Percentiles rank a stretch among this genome's conserved stretches.
Evolutionary conservation across 2,797 vertebrate species (phyloP).

Genomic region (Caiman crocodilus): DNA sequence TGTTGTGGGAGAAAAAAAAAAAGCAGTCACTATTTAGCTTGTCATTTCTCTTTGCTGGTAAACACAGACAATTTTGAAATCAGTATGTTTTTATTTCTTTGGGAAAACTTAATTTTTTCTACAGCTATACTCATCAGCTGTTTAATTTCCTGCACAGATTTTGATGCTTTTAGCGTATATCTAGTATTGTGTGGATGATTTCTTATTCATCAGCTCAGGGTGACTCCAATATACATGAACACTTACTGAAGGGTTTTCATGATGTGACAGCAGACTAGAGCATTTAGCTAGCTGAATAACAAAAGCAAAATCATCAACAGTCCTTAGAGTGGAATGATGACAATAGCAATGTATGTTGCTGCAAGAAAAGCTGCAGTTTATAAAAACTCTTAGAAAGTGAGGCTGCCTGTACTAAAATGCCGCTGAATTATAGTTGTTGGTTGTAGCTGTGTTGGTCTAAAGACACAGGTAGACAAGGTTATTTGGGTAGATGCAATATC

Average conservation of each 20-base stretch:
- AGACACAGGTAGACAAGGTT: too few relatives aligned
- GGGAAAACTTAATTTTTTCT: background rate
- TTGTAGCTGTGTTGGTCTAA: too few relatives aligned
- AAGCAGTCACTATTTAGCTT: background rate
- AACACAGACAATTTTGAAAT: background rate
- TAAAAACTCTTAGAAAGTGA: background rate
- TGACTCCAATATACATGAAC: constrained; percentile 10
- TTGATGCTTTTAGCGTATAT: background rate
- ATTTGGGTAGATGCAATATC: too few relatives aligned
- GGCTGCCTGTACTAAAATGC: background rate
- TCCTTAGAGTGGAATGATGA: background rate
- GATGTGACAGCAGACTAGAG: background rate
- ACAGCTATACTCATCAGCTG: background rate
- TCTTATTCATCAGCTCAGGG: background rate
- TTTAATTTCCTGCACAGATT: constrained; percentile 15
- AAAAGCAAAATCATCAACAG: background rate
- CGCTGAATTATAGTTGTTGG: too few relatives aligned
- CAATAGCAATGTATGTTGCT: background rate
- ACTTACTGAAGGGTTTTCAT: background rate
- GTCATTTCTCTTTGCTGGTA: background rate
- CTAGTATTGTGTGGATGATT: background rate
- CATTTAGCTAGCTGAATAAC: background rate
- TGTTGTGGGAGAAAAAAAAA: background rate
- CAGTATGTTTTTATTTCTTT: background rate
- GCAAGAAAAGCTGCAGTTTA: constrained; percentile 7